These are phyloP conservation scores for Platorchestia sp. DNA, from an alignment of 1,140 invertebrate genomes.

Conservation along the genomic window DNA sequence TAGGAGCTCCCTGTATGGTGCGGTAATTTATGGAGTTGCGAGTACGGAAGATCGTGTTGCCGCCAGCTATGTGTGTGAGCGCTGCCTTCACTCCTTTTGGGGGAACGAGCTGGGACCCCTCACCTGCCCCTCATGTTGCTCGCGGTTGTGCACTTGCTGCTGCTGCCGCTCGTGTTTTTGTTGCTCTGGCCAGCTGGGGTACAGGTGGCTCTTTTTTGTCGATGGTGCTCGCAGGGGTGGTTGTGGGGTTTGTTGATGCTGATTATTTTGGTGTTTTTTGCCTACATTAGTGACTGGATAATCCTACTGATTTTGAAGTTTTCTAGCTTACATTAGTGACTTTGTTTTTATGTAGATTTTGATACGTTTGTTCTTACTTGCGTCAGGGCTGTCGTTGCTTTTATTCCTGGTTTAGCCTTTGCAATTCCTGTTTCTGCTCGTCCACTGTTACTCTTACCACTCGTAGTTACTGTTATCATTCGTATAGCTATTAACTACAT, in stretches of 20 bases:
- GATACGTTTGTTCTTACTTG: too few relatives aligned
- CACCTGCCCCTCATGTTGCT: background rate
- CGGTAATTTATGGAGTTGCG: conserved; percentile 7
- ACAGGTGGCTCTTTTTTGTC: background rate
- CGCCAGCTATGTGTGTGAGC: background rate
- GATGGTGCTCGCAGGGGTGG: background rate
- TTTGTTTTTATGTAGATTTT: too few relatives aligned
- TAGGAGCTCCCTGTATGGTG: background rate
- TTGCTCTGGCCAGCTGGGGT: background rate
- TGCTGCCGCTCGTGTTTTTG: background rate
- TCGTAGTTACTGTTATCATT: too few relatives aligned
- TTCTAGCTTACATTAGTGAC: too few relatives aligned
- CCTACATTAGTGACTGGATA: too few relatives aligned
- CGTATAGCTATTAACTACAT: too few relatives aligned
- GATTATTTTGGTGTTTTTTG: background rate
- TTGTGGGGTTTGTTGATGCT: background rate
- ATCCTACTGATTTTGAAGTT: too few relatives aligned
- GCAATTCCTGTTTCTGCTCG: too few relatives aligned
- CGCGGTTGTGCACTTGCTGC: background rate
- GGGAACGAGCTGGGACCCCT: background rate
- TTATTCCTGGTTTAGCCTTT: too few relatives aligned
- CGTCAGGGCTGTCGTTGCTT: too few relatives aligned
- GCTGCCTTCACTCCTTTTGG: conserved; percentile 6
- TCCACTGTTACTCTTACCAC: too few relatives aligned
- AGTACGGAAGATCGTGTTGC: conserved; percentile 10